Percentiles rank a stretch among this genome's conserved stretches.
phyloP scores from a whole-genome alignment of 2,888 invertebrate genomes.

The Dynastes hyllus region DNA sequence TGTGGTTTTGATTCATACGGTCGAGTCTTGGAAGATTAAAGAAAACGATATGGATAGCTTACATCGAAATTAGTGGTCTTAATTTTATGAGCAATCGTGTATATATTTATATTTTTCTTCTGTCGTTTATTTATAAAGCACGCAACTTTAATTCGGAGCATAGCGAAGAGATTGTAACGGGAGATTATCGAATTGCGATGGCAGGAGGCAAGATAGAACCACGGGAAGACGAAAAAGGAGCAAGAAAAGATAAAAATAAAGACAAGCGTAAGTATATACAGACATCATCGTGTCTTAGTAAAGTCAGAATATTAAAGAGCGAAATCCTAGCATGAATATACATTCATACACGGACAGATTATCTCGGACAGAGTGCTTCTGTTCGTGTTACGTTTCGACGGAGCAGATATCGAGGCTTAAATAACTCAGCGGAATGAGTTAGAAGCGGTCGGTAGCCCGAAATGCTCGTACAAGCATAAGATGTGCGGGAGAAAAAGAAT shows the following conservation, averaged over 20 bases:
- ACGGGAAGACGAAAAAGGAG: background rate
- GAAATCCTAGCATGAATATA: constrained; percentile 4
- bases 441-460: background rate
- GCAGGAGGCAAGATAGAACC: background rate
- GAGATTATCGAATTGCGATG: constrained; percentile 25
- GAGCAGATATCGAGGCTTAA: constrained; percentile 15
- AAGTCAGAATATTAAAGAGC: constrained; percentile 12
- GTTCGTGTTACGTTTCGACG: constrained; percentile 18
- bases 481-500: background rate
- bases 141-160: constrained; percentile 46
- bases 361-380: constrained; percentile 40
- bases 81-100: too few relatives aligned
- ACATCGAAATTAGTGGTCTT: too few relatives aligned
- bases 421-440: constrained; percentile 19
- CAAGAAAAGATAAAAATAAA: background rate
- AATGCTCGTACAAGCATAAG: background rate
- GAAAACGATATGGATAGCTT: too few relatives aligned
- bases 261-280: constrained; percentile 22
- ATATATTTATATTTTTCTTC: constrained; percentile 19
- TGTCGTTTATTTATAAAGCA: constrained; percentile 47
- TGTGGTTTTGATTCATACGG: too few relatives aligned
- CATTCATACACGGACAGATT: constrained; percentile 29
- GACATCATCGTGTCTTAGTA: constrained; percentile 21
- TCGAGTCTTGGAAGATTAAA: too few relatives aligned
- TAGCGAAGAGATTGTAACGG: constrained; percentile 28